These are phyloP conservation scores for Sebastes wilsoni DNA, from an alignment of 2,797 vertebrate genomes.

Conservation along the genomic window DNA sequence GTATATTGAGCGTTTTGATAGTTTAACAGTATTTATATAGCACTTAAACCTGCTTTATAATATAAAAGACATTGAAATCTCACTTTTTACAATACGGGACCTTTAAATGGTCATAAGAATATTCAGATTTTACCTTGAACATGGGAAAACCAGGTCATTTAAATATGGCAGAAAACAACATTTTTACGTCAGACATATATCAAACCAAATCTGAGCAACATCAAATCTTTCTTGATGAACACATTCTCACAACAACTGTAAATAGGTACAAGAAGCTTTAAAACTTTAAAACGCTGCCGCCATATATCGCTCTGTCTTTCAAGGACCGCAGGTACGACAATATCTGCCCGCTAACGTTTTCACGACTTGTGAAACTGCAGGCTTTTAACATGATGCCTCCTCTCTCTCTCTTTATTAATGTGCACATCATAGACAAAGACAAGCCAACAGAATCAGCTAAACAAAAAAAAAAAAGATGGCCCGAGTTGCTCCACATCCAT, in stretches of 20 bases:
- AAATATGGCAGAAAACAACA: background rate
- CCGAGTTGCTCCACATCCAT: constrained; percentile 77
- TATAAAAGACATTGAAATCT: too few relatives aligned
- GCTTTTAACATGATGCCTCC: constrained; percentile 79
- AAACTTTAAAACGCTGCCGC: constrained; percentile 73
- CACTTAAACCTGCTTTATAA: too few relatives aligned
- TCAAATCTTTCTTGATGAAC: constrained; percentile 54
- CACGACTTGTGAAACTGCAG: constrained; percentile 76
- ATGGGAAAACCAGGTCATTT: background rate
- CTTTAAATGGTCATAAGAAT: constrained; percentile 13
- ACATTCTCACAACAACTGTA: constrained; percentile 67
- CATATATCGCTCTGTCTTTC: constrained; percentile 61
- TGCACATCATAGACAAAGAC: constrained; percentile 78
- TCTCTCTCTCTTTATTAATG: constrained; percentile 69
- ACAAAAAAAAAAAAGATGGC: constrained; percentile 72
- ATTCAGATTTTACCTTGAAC: background rate
- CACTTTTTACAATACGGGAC: too few relatives aligned
- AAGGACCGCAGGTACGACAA: constrained; percentile 59
- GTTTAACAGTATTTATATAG: too few relatives aligned
- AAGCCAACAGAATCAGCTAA: constrained; percentile 77
- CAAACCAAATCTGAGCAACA: constrained; percentile 45
- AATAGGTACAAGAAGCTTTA: constrained; percentile 74
- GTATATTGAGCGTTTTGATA: too few relatives aligned
- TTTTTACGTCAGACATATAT: constrained; percentile 3
- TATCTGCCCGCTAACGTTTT: constrained; percentile 62